A percentile compares a stretch with the other conserved stretches of the same genome.
Conservation (phyloP, 2,888 invertebrate genomes). For the Mesorhabditis spiculigera region DNA sequence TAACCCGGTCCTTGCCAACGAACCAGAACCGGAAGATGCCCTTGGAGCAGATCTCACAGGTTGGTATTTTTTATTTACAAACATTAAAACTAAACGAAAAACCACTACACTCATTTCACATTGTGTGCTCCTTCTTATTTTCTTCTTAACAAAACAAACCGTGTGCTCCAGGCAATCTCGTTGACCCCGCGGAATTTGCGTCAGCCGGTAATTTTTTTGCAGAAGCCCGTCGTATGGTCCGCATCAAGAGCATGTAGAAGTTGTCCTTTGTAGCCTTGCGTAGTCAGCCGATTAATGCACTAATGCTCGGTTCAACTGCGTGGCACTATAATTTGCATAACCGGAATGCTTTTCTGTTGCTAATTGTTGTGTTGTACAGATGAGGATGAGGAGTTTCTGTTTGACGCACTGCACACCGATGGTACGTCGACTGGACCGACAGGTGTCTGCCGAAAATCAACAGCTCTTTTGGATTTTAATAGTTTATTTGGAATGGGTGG, state of each 20-base stretch:
- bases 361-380: slow-evolving; percentile 1
- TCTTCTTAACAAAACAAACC: slow-evolving; percentile 38
- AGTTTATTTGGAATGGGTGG: too few relatives aligned
- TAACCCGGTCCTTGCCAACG: slow-evolving; percentile 9
- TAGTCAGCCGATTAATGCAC: too few relatives aligned
- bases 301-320: too few relatives aligned
- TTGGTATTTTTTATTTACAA: slow-evolving; percentile 58
- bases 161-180: slow-evolving; percentile 77
- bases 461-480: too few relatives aligned
- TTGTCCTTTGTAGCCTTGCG: neutral
- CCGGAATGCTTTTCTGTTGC: too few relatives aligned
- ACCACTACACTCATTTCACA: neutral
- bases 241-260: too few relatives aligned
- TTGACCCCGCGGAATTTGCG: slow-evolving; percentile 97
- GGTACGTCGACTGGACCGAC: too few relatives aligned
- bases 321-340: too few relatives aligned
- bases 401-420: too few relatives aligned
- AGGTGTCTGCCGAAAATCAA: too few relatives aligned
- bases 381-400: neutral
- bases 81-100: neutral
- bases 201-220: slow-evolving; percentile 78
- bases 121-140: slow-evolving; percentile 13
- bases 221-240: neutral
- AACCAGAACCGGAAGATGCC: slow-evolving; percentile 64
- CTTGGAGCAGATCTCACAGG: slow-evolving; percentile 84